Evolutionary conservation across 2,113 vertebrate species (phyloP), one percentile per base, ranked within the genome.

Genomic region (Corythaixoides concolor): DNA sequence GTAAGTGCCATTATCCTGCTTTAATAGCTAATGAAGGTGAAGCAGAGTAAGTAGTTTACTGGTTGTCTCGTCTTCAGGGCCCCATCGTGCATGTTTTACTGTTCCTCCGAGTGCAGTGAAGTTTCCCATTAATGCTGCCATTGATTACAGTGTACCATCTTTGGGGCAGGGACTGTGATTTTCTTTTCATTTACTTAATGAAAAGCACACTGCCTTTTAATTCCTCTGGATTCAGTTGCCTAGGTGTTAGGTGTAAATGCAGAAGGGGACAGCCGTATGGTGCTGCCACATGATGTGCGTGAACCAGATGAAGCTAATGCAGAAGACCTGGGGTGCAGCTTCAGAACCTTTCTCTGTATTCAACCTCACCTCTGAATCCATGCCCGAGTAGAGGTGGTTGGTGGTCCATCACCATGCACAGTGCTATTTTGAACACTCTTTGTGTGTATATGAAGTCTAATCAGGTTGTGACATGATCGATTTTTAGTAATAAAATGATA

Each of bases 161-260:
- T 94, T 16, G 32, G 89, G 94, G 92, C 88, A 97, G 86, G 60
- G 84, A 87, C 90, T 81, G 83, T 37, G 88, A 90, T 94, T 96
- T 95, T 84, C 83, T 87, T 90, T 96, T 91, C 81, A 96, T 96
- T 92, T 94, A 62, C 86, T 27, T 93, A 93, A 95, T 82, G 92
- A 94, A 95, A 96, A 95, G 79, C 56, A 75, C 22, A 7, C 43
- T 78, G 79, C 24, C 77, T 92, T 95, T 93, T 92, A 93, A 94
- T 77, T 95, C 70, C 32, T 91, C 11, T 10, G 55, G 70, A 85
- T 90, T 43, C 23, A 4, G 59, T 41, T 88, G 64, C 78, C 35
- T 53, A 13, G 50, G 55, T 70, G 32, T 66, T 52, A 43, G 69
- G 39, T 49, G 39, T 32, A 12, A 90, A 35, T 1, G 9, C 47